These are phyloP conservation scores for Phenganax stokvisi DNA, from an alignment of 92 coral and sea anemone species.

Conservation along the genomic window DNA sequence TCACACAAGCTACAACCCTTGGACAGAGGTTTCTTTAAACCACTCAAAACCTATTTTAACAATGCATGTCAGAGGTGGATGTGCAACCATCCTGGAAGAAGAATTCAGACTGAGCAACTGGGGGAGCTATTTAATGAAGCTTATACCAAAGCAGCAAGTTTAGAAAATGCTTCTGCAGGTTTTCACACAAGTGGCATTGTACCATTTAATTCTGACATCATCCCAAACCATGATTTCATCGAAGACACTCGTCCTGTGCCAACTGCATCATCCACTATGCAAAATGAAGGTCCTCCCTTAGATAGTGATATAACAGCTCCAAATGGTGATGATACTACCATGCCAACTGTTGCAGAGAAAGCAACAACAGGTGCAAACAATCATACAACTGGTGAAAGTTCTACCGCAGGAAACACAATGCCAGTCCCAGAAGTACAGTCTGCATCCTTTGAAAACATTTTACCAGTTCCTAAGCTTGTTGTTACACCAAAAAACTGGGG, in stretches of 20 bases:
- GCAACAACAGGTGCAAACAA: not conserved
- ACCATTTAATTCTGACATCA: constrained; percentile 3
- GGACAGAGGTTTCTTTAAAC: not conserved
- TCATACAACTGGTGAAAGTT: not conserved
- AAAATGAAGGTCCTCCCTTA: not conserved
- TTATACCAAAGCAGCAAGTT: not conserved
- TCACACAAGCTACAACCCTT: constrained; percentile 11
- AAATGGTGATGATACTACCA: not conserved
- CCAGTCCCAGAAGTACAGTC: not conserved
- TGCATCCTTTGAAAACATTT: not conserved
- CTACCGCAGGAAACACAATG: not conserved
- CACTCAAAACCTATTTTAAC: constrained; percentile 6
- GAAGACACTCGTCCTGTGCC: constrained; percentile 3
- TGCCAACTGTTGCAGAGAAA: not conserved
- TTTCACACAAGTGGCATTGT: not conserved
- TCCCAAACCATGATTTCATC: not conserved
- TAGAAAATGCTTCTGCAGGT: constrained; percentile 9
- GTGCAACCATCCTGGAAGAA: constrained; percentile 1
- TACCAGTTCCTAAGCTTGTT: not conserved
- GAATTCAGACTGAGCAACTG: constrained; percentile 18
- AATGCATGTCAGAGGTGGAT: constrained; percentile 23
- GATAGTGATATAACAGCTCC: too few species aligned
- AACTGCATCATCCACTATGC: not conserved
- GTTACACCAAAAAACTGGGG: not conserved
- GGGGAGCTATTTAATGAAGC: not conserved